Base-by-base conservation (phyloP, 2,888 invertebrate genomes). In the Aphrophora alni region DNA sequence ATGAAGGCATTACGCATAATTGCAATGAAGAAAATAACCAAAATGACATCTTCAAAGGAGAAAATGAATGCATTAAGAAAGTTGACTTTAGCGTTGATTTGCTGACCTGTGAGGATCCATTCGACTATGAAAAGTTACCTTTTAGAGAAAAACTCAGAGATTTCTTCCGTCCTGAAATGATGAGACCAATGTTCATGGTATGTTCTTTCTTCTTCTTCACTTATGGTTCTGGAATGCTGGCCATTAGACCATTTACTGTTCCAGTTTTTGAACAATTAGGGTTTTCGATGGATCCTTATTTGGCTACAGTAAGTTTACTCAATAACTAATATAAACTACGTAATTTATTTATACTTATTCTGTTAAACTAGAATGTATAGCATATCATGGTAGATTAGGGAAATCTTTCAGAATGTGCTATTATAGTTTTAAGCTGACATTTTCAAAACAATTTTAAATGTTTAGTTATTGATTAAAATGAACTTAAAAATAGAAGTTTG, bases 221-320 rank as follows among this genome's bases (percentile, higher is more conserved):
- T 59, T 89, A 90, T 3, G 89, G 90, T 86, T 90, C 90, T 75
- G 91, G 91, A 0, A 84, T 90, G 8, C 83, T 88, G 12, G 88
- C 90, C 0, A 87, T 91, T 12, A 88, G 90, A 78, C 90, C 92
- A 0, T 91, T 91, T 84, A 89, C 91, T 89, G 90, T 91, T 17
- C 90, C 91, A 78, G 86, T 91, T 5, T 91, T 90, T 84, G 89
- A 88, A 80, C 90, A 91, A 77, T 86, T 91, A 14, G 91, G 90
- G 83, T 84, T 87, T 74, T 86, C 87, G 14, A 83, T 88, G 17
- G 87, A 88, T 84, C 84, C 87, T 87, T 90, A 82, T 84, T 89
- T 82, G 89, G 90, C 83, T 88, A 90, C 91, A 85, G 91, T 91
- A 86, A 89, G 59, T 59, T 1, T 44, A 44, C 10, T 33, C 4